These are phyloP conservation scores for Eulemur albifrons DNA, from an alignment of 2,797 vertebrate species.

Conservation along the genomic window DNA sequence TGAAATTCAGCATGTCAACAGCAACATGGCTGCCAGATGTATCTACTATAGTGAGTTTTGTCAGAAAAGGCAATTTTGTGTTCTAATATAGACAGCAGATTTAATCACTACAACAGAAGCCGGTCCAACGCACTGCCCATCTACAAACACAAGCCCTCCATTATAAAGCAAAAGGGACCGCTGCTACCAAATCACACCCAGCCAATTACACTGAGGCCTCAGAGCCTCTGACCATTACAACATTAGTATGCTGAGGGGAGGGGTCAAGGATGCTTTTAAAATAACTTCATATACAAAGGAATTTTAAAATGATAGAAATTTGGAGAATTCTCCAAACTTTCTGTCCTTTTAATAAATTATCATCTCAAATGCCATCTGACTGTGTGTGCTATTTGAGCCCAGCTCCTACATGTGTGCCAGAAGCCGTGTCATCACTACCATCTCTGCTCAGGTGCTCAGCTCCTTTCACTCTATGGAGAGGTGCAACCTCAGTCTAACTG, in stretches of 20 bases:
- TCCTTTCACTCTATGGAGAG: neutral
- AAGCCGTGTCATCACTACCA: neutral
- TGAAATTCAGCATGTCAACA: neutral
- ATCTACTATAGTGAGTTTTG: neutral
- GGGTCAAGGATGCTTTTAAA: neutral
- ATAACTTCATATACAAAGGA: neutral
- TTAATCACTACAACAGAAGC: neutral
- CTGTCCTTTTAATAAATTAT: neutral
- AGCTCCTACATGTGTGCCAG: neutral
- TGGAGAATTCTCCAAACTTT: neutral
- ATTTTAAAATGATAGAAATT: neutral
- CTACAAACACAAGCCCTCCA: conserved; percentile 43
- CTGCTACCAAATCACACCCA: neutral
- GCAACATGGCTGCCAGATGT: neutral
- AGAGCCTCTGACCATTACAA: neutral
- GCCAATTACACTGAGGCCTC: neutral
- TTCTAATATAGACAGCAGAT: neutral
- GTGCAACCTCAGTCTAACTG: neutral
- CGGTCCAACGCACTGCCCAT: conserved; percentile 29
- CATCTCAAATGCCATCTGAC: neutral
- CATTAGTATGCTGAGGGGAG: neutral
- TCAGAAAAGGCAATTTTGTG: conserved; percentile 13
- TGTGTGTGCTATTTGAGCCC: neutral
- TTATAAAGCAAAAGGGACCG: neutral
- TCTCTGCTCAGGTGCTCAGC: neutral